A percentile compares a stretch with the other conserved stretches of the same genome.
These are phyloP conservation scores for Zoanthus sansibaricus DNA, from an alignment of 92 coral and sea anemone species.

Conservation along the genomic window DNA sequence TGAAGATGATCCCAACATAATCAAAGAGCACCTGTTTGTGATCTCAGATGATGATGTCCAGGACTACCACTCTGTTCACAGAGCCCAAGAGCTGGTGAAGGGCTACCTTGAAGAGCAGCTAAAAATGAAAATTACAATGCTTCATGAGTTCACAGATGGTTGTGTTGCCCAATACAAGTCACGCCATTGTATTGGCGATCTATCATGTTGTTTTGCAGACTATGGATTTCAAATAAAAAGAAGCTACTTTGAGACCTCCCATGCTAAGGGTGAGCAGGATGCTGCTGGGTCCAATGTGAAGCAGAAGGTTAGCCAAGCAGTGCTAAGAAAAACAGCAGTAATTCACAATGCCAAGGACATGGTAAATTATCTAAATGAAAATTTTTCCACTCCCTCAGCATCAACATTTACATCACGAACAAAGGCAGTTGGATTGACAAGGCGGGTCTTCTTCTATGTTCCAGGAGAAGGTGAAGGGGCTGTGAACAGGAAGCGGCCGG, in stretches of 20 bases:
- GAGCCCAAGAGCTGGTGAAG: not conserved
- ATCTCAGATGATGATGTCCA: not conserved
- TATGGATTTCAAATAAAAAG: not conserved
- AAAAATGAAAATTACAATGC: not conserved
- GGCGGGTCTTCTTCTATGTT: not conserved
- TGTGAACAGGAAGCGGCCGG: not conserved
- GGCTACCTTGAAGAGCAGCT: not conserved
- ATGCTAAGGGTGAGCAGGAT: not conserved
- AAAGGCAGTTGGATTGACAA: not conserved
- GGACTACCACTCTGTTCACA: not conserved
- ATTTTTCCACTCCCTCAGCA: not conserved
- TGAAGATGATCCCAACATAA: not conserved
- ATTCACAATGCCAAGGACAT: not conserved
- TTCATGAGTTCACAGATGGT: not conserved
- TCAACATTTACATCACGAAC: not conserved
- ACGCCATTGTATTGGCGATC: not conserved
- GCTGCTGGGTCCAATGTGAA: not conserved
- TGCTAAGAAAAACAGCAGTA: not conserved
- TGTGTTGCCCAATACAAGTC: not conserved
- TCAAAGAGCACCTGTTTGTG: not conserved
- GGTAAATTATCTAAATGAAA: not conserved
- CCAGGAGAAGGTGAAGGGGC: not conserved
- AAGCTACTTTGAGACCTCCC: constrained; percentile 6
- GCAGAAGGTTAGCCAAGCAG: constrained; percentile 5
- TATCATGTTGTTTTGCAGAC: not conserved